phyloP scores from a whole-genome alignment of 2,797 vertebrate genomes.

The Lithobates pipiens region DNA sequence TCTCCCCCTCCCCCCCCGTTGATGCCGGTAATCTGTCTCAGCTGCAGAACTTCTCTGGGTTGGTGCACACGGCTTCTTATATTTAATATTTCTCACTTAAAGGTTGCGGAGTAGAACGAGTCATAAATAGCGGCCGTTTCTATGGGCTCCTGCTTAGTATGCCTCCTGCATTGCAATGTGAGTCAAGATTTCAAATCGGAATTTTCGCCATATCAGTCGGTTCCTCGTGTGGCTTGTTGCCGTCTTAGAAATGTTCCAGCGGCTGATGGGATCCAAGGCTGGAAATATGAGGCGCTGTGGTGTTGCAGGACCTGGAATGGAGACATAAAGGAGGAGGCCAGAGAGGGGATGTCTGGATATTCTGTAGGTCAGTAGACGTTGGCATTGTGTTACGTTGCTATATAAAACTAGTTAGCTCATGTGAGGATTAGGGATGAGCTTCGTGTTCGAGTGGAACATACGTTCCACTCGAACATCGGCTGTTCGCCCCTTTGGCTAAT shows the following conservation, averaged over 20 bases:
- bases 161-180: conserved; percentile 35
- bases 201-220: conserved; percentile 26
- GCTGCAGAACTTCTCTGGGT: conserved; percentile 23
- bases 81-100: conserved; percentile 48
- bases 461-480: no score
- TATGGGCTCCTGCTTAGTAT: conserved; percentile 43
- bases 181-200: conserved; percentile 17
- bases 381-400: conserved; percentile 7
- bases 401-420: conserved; percentile 8
- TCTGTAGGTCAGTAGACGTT: neutral
- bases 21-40: conserved; percentile 41
- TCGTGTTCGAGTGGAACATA: no score
- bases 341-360: conserved; percentile 9
- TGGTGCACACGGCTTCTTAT: conserved; percentile 24
- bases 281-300: conserved; percentile 29
- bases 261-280: conserved; percentile 11
- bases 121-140: conserved; percentile 51
- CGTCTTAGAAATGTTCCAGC: conserved; percentile 2
- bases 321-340: conserved; percentile 5
- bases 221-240: neutral
- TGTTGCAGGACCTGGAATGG: conserved; percentile 11
- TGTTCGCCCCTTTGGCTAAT: no score
- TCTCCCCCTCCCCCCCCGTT: neutral
- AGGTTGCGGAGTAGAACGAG: conserved; percentile 39
- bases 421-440: no score